Evolutionary conservation across 1,140 invertebrate genomes (phyloP), one percentile per base, ranked within the genome.

Genomic region (Drosophila tani): DNA sequence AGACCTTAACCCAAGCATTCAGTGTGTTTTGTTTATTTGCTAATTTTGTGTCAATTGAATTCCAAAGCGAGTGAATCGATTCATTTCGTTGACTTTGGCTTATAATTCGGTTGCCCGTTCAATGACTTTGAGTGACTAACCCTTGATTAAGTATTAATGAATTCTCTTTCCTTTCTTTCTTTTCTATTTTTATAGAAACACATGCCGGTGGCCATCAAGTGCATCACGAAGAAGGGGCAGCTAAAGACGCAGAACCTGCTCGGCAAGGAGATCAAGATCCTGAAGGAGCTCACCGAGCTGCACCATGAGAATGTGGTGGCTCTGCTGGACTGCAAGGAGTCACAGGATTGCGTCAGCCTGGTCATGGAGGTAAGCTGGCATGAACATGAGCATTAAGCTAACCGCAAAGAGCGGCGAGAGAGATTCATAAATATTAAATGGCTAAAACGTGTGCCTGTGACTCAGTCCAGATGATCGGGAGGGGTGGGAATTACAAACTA

Each of bases 221-320:
- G 97, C 92, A 99, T 99, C 51, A 97, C 98, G 15, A 99, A 99
- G 94, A 99, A 99, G 93, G 99, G 98, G 91, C 94, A 99, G 67
- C 96, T 97, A 46, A 99, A 99, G 93, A 98, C 98, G 29, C 98
- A 99, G 93, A 99, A 98, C 93, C 95, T 99, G 69, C 95, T 99
- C 5, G 97, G 97, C 51, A 99, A 99, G 93, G 99, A 99, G 94
- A 99, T 99, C 51, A 99, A 99, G 94, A 99, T 99, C 92, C 94
- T 99, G 38, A 99, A 99, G 95, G 98, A 99, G 94, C 93, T 99
- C 81, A 99, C 98, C 38, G 97, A 97, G 92, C 94, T 99, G 51
- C 97, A 99, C 93, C 98, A 99, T 95, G 98, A 99, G 91, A 99
- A 99, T 95, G 97, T 99, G 78, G 99, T 99, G 38, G 97, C 97